Evolutionary conservation across 2,888 invertebrate species (phyloP).

Genomic region (Ormyrus thymus): DNA sequence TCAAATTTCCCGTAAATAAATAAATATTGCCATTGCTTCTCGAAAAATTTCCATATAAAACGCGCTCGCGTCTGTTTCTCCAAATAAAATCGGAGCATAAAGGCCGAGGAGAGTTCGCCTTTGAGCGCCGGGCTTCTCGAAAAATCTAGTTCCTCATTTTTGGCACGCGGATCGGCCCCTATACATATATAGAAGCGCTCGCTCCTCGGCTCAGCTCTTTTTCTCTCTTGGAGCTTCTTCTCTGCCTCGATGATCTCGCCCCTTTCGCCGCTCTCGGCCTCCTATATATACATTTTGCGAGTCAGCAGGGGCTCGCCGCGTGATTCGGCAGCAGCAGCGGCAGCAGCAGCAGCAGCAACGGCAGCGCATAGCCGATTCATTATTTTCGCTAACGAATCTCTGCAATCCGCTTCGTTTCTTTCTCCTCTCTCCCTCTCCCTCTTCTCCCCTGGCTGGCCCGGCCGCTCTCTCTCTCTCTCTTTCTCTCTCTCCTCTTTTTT

Average conservation of each 20-base stretch:
- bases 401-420: background rate
- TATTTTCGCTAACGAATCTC: slow-evolving; percentile 68
- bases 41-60: no score
- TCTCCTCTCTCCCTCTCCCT: background rate
- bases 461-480: slow-evolving; percentile 2
- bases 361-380: slow-evolving; percentile 65
- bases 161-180: background rate
- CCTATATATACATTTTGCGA: slow-evolving; percentile 4
- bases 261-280: background rate
- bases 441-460: background rate
- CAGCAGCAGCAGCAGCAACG: no score
- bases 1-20: no score
- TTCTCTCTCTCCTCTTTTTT: slow-evolving; percentile 25
- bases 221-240: background rate
- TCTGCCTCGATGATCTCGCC: background rate
- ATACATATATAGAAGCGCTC: background rate
- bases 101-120: no score
- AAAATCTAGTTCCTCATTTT: no score
- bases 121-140: no score
- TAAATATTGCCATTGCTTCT: no score
- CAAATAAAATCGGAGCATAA: no score
- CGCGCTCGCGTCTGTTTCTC: no score
- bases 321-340: slow-evolving; percentile 48
- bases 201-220: background rate
- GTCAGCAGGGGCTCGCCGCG: slow-evolving; percentile 45